phyloP scores from a whole-genome alignment of 2,888 invertebrate species.

The Drosophila diplacantha region DNA sequence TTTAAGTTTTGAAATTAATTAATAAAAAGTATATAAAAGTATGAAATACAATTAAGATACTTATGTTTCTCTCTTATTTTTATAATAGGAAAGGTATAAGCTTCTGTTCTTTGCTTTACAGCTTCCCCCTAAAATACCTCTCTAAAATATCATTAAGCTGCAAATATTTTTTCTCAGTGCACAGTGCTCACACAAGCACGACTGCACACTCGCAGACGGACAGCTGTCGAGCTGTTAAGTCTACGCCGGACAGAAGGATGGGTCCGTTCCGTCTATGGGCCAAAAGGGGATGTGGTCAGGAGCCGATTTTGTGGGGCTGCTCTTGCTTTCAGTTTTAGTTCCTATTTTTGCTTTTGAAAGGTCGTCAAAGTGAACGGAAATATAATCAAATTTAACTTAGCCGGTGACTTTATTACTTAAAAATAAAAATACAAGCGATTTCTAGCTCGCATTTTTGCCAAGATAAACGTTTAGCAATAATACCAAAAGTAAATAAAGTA shows the following conservation, averaged over 20 bases:
- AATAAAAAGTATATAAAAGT: background rate
- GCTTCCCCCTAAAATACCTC: too few relatives aligned
- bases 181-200: constrained; percentile 9
- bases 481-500: background rate
- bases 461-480: background rate
- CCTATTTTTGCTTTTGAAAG: constrained; percentile 9
- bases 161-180: constrained; percentile 1
- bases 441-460: background rate
- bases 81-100: too few relatives aligned
- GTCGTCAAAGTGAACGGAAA: constrained; percentile 4
- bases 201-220: constrained; percentile 29
- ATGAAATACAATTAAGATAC: background rate
- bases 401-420: background rate
- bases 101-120: too few relatives aligned
- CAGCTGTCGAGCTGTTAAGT: constrained; percentile 63
- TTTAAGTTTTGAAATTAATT: background rate
- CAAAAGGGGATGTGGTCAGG: constrained; percentile 38
- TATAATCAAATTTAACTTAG: constrained; percentile 21
- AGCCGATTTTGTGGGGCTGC: constrained; percentile 50
- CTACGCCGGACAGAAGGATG: constrained; percentile 43
- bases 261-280: constrained; percentile 42
- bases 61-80: background rate
- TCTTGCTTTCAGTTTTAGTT: constrained; percentile 41
- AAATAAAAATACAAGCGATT: background rate
- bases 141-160: too few relatives aligned